Percentiles rank a stretch among this genome's conserved stretches.
Evolutionary conservation across 2,888 invertebrate genomes (phyloP).

Genomic region (Nymphalis urticae): DNA sequence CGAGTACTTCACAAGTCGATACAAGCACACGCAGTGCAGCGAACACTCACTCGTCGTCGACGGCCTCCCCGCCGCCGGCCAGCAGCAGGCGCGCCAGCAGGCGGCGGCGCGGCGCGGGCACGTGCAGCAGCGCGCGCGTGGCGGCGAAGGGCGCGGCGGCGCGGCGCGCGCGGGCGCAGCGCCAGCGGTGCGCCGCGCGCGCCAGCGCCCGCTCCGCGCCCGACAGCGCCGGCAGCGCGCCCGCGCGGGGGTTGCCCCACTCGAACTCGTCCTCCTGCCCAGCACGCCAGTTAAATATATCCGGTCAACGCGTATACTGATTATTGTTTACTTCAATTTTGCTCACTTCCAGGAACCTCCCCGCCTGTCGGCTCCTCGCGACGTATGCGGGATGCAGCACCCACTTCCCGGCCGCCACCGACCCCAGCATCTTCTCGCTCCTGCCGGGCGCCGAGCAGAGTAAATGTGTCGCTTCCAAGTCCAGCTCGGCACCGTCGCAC

Average conservation of each 20-base stretch:
- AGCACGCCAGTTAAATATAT: no score
- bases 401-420: constrained; percentile 95
- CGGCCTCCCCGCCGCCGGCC: constrained; percentile 90
- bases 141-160: constrained; percentile 76
- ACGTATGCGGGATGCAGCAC: constrained; percentile 91
- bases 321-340: background rate
- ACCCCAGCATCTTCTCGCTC: constrained; percentile 93
- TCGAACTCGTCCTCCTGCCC: constrained; percentile 90
- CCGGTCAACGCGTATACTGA: no score
- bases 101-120: constrained; percentile 81
- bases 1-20: background rate
- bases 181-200: constrained; percentile 86
- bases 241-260: constrained; percentile 89
- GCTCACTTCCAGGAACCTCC: constrained; percentile 84
- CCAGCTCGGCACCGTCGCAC: constrained; percentile 70
- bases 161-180: constrained; percentile 78
- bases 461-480: constrained; percentile 86
- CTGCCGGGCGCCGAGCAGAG: constrained; percentile 87
- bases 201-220: constrained; percentile 76
- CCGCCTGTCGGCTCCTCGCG: constrained; percentile 83
- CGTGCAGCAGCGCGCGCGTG: constrained; percentile 80
- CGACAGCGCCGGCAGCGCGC: constrained; percentile 72
- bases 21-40: background rate
- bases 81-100: constrained; percentile 86
- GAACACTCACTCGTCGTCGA: constrained; percentile 78